phyloP scores from a whole-genome alignment of 2,797 vertebrate genomes.

The Xiphophorus birchmanni region DNA sequence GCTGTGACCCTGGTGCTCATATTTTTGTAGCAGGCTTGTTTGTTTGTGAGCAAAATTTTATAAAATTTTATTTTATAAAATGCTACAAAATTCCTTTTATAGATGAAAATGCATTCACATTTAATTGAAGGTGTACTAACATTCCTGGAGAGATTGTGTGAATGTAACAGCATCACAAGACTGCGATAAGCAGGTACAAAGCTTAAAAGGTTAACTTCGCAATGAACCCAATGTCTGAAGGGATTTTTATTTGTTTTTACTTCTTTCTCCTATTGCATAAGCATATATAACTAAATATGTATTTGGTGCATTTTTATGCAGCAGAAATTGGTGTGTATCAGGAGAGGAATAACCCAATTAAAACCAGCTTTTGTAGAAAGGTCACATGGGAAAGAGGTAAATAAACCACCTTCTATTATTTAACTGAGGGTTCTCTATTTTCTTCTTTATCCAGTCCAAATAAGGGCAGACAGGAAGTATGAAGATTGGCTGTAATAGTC shows the following conservation, averaged over 20 bases:
- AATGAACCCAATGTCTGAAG: background rate
- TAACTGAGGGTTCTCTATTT: background rate
- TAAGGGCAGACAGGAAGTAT: background rate
- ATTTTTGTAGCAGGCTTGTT: background rate
- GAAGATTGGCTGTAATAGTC: conserved; percentile 7
- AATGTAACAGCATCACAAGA: background rate
- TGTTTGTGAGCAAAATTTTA: too few species aligned
- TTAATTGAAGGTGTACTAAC: background rate
- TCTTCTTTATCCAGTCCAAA: background rate
- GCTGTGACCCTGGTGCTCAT: background rate
- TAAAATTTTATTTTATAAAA: too few species aligned
- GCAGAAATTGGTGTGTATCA: background rate
- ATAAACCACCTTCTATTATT: background rate
- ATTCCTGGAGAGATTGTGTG: background rate
- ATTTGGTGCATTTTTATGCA: background rate
- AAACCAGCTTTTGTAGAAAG: background rate
- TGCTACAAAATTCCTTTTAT: background rate
- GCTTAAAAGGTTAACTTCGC: background rate
- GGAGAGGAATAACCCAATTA: background rate
- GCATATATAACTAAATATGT: background rate
- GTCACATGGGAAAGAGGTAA: background rate
- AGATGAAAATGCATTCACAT: background rate
- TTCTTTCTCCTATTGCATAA: background rate
- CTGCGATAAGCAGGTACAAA: background rate
- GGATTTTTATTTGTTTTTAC: background rate